Conservation (phyloP, 2,113 vertebrate species). For the Mustelus asterias region DNA sequence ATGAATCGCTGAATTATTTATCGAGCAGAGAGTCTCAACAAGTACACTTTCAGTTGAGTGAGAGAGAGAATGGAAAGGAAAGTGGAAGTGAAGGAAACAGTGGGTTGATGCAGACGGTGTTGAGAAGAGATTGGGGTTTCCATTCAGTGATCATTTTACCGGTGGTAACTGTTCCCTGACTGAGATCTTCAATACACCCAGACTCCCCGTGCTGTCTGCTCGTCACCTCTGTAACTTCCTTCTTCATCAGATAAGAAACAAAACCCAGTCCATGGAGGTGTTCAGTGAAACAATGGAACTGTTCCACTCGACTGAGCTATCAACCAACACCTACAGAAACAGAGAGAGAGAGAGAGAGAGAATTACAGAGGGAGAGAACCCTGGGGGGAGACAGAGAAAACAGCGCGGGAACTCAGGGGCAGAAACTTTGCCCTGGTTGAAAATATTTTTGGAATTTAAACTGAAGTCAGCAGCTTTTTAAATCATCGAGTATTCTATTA, state of each 20-base stretch:
- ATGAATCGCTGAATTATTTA: not conserved
- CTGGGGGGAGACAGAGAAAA: not conserved
- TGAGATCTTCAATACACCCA: not conserved
- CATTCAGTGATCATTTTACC: not conserved
- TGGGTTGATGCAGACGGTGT: too few species aligned
- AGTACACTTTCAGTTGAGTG: not conserved
- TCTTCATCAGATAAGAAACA: not conserved
- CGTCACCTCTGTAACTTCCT: not conserved
- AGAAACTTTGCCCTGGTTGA: not conserved
- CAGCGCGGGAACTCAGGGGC: not conserved
- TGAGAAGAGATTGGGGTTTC: not conserved
- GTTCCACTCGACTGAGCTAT: not conserved
- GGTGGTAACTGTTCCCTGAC: not conserved
- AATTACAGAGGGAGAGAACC: constrained; percentile 39
- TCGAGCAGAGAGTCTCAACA: not conserved
- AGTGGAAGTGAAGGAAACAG: not conserved
- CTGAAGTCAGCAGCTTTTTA: not conserved
- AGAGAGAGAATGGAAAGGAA: not conserved
- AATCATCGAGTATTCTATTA: not conserved
- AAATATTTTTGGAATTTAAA: not conserved
- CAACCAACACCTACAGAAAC: not conserved
- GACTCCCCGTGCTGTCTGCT: too few species aligned
- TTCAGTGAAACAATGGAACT: not conserved
- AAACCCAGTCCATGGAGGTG: not conserved
- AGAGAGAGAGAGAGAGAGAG: constrained; percentile 41